These are phyloP conservation scores for Euphydryas editha DNA, from an alignment of 2,888 invertebrate genomes.

Conservation along the genomic window DNA sequence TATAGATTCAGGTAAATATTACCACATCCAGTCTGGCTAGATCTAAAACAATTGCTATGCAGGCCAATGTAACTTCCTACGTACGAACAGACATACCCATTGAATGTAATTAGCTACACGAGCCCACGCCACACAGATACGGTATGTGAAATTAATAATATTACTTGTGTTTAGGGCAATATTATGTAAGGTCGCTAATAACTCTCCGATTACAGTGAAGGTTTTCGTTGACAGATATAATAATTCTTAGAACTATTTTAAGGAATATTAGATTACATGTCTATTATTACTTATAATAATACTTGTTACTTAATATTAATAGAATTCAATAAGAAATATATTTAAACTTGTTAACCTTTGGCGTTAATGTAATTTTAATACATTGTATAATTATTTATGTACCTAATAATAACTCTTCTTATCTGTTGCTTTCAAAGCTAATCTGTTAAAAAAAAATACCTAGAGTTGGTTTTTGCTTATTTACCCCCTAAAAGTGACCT, in stretches of 20 bases:
- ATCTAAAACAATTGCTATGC: constrained; percentile 53
- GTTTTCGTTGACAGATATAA: constrained; percentile 19
- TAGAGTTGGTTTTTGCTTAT: too few species aligned
- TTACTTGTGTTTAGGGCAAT: constrained; percentile 43
- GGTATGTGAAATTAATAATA: constrained; percentile 71
- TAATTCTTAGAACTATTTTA: not conserved
- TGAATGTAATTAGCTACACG: constrained; percentile 64
- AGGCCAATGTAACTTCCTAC: constrained; percentile 75
- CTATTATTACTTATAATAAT: too few species aligned
- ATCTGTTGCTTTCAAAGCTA: too few species aligned
- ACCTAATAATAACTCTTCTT: too few species aligned
- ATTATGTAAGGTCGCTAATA: constrained; percentile 16
- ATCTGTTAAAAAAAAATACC: too few species aligned
- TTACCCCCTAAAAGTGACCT: too few species aligned
- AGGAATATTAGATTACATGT: not conserved
- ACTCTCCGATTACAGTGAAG: constrained; percentile 20
- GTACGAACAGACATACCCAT: constrained; percentile 40
- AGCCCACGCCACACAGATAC: constrained; percentile 65
- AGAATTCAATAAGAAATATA: too few species aligned
- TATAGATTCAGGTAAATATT: constrained; percentile 6
- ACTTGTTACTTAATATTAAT: too few species aligned
- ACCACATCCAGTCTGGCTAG: constrained; percentile 45
- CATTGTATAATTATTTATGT: too few species aligned
- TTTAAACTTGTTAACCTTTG: too few species aligned
- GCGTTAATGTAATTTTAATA: too few species aligned